Evolutionary conservation across 1,140 invertebrate species (phyloP).

Genomic region (Brachionus rotundiformis): DNA sequence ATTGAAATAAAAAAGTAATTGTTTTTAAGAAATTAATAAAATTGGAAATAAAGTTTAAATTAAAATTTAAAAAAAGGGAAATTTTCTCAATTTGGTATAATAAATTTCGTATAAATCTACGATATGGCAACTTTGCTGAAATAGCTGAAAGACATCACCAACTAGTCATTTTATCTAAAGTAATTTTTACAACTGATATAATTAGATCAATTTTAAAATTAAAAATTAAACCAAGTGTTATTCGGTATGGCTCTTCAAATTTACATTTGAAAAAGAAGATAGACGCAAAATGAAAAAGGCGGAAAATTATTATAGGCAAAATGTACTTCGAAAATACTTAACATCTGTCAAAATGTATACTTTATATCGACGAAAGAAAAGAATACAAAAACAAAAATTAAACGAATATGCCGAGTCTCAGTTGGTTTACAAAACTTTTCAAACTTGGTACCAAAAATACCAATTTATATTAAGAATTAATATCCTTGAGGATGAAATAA

Average conservation of each 20-base stretch:
- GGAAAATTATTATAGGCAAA: neutral
- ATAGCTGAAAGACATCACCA: constrained; percentile 3
- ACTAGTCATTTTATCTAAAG: neutral
- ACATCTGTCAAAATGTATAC: constrained; percentile 30
- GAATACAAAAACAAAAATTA: constrained; percentile 44
- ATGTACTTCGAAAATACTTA: neutral
- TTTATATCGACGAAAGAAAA: constrained; percentile 47
- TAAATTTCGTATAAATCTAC: neutral
- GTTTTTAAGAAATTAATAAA: neutral
- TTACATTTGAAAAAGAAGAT: constrained; percentile 32
- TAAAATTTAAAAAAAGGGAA: neutral
- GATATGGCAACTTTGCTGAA: neutral
- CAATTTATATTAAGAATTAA: neutral
- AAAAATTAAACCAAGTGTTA: constrained; percentile 14
- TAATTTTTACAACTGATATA: neutral
- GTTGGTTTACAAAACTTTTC: constrained; percentile 22
- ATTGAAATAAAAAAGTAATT: constrained; percentile 8
- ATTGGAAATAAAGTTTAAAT: neutral
- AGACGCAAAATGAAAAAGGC: constrained; percentile 19
- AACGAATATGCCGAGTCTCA: constrained; percentile 39
- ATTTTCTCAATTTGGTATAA: neutral
- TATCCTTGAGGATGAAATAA: neutral
- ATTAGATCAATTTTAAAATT: neutral
- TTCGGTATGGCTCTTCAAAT: constrained; percentile 14
- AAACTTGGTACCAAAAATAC: constrained; percentile 43